Percentiles rank a stretch among this genome's conserved stretches.
phyloP scores from a whole-genome alignment of 92 coral and sea anemone genomes.

The Umimayanthus chanpuru region DNA sequence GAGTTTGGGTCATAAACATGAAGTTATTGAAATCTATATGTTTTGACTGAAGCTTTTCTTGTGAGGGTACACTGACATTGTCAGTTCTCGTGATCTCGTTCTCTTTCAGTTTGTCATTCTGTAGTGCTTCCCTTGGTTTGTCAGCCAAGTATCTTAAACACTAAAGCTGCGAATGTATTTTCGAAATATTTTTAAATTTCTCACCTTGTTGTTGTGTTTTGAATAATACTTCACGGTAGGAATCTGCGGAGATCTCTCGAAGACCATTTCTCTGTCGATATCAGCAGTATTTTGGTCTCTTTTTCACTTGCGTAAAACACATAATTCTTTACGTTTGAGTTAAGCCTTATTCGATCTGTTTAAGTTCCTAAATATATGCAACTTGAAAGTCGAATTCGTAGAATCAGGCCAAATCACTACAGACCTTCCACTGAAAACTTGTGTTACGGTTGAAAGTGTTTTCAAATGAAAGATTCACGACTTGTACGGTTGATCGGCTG shows the following conservation, averaged over 20 bases:
- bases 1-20: neutral
- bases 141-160: neutral
- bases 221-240: neutral
- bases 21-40: neutral
- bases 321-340: neutral
- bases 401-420: neutral
- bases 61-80: neutral
- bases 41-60: neutral
- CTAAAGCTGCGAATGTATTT: neutral
- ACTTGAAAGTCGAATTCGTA: slow-evolving; percentile 2
- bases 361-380: neutral
- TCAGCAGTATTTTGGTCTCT: neutral
- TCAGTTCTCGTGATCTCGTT: too few relatives aligned
- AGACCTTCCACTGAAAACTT: neutral
- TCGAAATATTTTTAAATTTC: neutral
- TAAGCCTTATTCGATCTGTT: neutral
- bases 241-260: neutral
- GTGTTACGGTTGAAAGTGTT: slow-evolving; percentile 23
- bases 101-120: neutral
- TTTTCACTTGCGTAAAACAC: neutral
- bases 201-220: slow-evolving; percentile 15
- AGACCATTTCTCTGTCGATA: neutral
- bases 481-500: slow-evolving; percentile 5
- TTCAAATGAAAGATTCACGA: slow-evolving; percentile 36
- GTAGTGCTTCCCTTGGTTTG: neutral